Base-by-base conservation (phyloP, 2,888 invertebrate species). In the Hirtodrosophila alboralis region DNA sequence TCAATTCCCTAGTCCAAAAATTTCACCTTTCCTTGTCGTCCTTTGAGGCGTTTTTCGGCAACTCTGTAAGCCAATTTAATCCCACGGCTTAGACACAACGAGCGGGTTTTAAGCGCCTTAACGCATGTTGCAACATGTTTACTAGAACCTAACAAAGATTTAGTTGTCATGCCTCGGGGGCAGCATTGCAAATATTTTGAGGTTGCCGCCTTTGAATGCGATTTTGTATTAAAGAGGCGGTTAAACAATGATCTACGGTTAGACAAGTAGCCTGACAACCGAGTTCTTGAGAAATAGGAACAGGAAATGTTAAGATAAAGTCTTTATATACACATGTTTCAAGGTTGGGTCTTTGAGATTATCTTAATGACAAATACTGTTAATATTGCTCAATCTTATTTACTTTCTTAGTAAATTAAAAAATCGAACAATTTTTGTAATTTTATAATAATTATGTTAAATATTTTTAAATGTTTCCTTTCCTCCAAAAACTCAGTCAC, bases 11-110 rank as follows among this genome's bases (percentile, higher is more conserved):
- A 28, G 23, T 10, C 23, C 38, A 62, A 30, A 62, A 30, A 49
- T 61, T 68, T 61, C 73, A 69, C 62, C 53, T 67, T 65, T 64
- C 18, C 18, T 13, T n/a, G n/a, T n/a, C n/a, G n/a, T 30, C 54
- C 53, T 56, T 49, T 47, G 44, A 36, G 61, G 61, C 51, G 13
- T 44, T 34, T 65, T 65, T 43, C 53, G 56, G 48, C 59, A 65
- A 44, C 48, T 52, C 58, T 36, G 45, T 61, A 62, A 69, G 77
- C 69, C 66, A 80, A 77, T 84, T 83, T 84, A 80, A 84, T 80
- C 77, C 75, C 43, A 45, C 10, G 61, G 68, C 77, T 77, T 75
- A 77, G 58, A 56, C 40, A 40, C 62, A 62, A 44, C 62, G 66
- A 69, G 62, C 78, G 41, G 28, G 69, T 48, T 66, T 65, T 77